phyloP scores from a whole-genome alignment of 2,797 vertebrate species.

The Aythya fuligula region DNA sequence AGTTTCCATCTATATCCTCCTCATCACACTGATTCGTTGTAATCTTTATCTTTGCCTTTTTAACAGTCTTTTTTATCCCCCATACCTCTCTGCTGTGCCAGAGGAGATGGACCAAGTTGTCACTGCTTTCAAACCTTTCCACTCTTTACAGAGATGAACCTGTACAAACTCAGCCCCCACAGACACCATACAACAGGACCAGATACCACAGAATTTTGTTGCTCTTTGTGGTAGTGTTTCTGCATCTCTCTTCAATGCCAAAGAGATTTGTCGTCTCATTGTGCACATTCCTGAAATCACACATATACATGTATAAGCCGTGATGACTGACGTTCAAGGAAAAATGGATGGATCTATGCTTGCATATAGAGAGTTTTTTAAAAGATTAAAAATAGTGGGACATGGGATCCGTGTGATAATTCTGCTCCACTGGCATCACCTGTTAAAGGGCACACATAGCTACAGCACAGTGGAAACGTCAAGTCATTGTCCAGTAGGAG shows the following conservation, averaged over 20 bases:
- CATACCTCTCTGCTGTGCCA: background rate
- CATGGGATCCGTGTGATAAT: rapidly evolving
- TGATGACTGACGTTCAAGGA: background rate
- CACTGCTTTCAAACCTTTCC: background rate
- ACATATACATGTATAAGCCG: background rate
- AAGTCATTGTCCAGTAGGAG: background rate
- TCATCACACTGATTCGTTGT: background rate
- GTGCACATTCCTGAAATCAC: background rate
- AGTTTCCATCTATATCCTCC: background rate
- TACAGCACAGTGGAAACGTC: background rate
- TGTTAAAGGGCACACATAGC: background rate
- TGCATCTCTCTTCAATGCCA: background rate
- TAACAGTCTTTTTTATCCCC: background rate
- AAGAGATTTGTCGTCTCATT: background rate
- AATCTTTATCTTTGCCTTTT: background rate
- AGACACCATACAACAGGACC: background rate
- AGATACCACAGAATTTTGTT: background rate
- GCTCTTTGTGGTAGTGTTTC: background rate
- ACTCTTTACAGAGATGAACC: background rate
- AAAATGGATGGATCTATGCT: background rate
- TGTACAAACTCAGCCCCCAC: background rate
- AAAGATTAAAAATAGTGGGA: background rate
- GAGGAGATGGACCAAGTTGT: background rate
- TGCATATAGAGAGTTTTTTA: background rate
- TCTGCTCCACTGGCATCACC: background rate